phyloP scores from a whole-genome alignment of 2,888 invertebrate species.

The Hydriomena furcata region DNA sequence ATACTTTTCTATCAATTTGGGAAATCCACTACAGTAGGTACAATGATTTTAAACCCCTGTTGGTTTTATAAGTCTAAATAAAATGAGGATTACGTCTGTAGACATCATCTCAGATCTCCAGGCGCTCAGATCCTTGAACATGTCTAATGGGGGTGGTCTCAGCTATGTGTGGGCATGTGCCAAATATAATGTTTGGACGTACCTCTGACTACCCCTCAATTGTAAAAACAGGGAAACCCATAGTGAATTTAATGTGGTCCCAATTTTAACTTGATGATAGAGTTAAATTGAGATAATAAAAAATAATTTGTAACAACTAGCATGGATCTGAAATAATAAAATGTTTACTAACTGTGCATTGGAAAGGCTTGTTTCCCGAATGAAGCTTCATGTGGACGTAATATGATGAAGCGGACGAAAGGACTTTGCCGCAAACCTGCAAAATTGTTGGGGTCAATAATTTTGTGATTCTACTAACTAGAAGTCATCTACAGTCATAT shows the following conservation, averaged over 20 bases:
- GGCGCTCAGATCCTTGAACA: no score
- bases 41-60: not conserved
- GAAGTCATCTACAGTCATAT: constrained; percentile 11
- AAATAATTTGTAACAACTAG: not conserved
- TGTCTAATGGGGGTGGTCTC: no score
- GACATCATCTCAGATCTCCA: no score
- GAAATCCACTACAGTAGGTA: not conserved
- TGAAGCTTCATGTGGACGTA: constrained; percentile 93
- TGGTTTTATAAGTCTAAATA: no score
- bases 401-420: constrained; percentile 90
- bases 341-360: constrained; percentile 84
- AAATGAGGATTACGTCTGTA: no score
- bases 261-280: no score
- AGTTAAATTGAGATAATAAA: not conserved
- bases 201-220: no score
- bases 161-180: no score
- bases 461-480: constrained; percentile 21
- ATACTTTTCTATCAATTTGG: not conserved
- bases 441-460: constrained; percentile 35
- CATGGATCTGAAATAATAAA: constrained; percentile 14
- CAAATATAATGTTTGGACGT: no score
- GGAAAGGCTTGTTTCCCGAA: constrained; percentile 91
- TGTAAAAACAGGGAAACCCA: no score
- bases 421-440: constrained; percentile 88
- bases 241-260: no score